Conservation (phyloP, 1,140 invertebrate genomes). For the Carposina sasakii region DNA sequence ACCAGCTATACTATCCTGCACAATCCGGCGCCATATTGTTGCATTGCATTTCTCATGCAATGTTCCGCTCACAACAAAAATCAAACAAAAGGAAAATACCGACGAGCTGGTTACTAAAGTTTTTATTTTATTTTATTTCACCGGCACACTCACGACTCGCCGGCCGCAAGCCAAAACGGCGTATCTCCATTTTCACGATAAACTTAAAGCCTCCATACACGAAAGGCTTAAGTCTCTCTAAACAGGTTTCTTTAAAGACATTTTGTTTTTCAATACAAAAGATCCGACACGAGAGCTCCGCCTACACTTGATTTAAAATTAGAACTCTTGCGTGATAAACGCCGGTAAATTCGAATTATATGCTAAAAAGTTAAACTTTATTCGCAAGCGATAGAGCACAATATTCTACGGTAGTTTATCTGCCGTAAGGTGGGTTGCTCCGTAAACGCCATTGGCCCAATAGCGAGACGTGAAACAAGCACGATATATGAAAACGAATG, state of each 20-base stretch:
- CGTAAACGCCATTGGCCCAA: slow-evolving; percentile 68
- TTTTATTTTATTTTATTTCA: slow-evolving; percentile 70
- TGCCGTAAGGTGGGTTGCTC: slow-evolving; percentile 65
- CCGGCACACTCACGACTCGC: slow-evolving; percentile 30
- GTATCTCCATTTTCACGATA: slow-evolving; percentile 46
- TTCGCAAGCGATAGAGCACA: slow-evolving; percentile 58
- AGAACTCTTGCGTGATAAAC: slow-evolving; percentile 70
- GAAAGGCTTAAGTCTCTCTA: slow-evolving; percentile 70
- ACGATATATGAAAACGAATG: slow-evolving; percentile 57
- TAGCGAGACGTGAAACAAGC: slow-evolving; percentile 62
- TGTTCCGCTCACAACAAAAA: slow-evolving; percentile 67
- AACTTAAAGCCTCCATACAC: slow-evolving; percentile 59
- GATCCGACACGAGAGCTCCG: slow-evolving; percentile 62
- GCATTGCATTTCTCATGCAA: slow-evolving; percentile 68
- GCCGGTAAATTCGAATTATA: slow-evolving; percentile 63
- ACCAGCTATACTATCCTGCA: too few species aligned
- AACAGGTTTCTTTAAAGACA: slow-evolving; percentile 67
- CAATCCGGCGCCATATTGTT: slow-evolving; percentile 62
- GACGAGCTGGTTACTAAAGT: slow-evolving; percentile 67
- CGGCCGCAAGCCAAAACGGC: slow-evolving; percentile 39
- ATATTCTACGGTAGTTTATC: slow-evolving; percentile 60
- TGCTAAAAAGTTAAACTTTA: slow-evolving; percentile 68
- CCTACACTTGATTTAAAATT: slow-evolving; percentile 72
- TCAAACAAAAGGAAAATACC: slow-evolving; percentile 66
- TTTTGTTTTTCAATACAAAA: slow-evolving; percentile 70